Evolutionary conservation across 2,113 vertebrate genomes (phyloP), one percentile per base, ranked within the genome.

Genomic region (Stegastes partitus): DNA sequence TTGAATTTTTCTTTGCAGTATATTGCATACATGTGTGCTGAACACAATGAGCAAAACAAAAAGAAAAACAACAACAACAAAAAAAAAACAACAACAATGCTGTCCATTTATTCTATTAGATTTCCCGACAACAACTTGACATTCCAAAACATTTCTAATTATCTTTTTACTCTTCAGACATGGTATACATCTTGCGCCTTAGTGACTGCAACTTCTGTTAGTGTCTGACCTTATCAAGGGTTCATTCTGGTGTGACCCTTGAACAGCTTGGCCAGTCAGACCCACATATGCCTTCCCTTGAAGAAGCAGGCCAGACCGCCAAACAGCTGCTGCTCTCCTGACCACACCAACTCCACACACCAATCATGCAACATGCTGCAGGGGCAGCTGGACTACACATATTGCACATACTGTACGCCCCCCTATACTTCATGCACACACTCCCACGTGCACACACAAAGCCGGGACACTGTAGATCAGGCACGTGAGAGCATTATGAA

Each of bases 321-420:
- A 81, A 92, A 92, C 93, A 94, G 93, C 92, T 95, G 93, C 89
- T 94, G 75, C 77, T 79, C 81, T 74, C 54, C 80, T 87, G 87
- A 87, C 69, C 87, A 87, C 68, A 76, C 75, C 62, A 78, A 23
- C 74, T 61, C 59, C 62, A 80, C 74, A 49, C 88, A 79, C 69
- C 77, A 74, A 91, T 85, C 91, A 91, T 89, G 85, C 82, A 85
- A 76, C 81, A 77, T 85, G 84, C 89, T 88, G 90, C 87, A 88
- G 84, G 84, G 73, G 64, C 66, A 83, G 73, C 58, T 76, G 85
- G 79, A 87, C 74, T 57, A 68, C 85, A 77, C 50, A 83, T 65
- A 67, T 71, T 50, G 61, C 77, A 71, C 82, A 79, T 64, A 56
- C 56, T 83, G 69, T 68, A 59, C 37, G 21, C 47, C 45, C n/a